phyloP scores from a whole-genome alignment of 2,113 vertebrate genomes.

The Hyperopisus bebe region DNA sequence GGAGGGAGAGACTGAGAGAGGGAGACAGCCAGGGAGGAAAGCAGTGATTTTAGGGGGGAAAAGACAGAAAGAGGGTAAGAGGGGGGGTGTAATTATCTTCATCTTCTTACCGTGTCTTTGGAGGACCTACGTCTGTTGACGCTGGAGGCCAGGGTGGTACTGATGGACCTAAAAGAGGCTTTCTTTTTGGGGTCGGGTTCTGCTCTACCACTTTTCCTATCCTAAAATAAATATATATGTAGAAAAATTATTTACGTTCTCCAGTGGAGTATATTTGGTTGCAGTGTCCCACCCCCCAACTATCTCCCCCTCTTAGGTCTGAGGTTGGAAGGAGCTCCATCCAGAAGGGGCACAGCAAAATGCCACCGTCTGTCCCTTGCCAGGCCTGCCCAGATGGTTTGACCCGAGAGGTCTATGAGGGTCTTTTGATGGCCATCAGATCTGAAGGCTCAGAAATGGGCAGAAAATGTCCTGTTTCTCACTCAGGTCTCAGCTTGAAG shows the following conservation, averaged over 20 bases:
- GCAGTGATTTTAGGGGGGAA: conserved; percentile 12
- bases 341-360: conserved; percentile 5
- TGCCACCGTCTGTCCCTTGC: neutral
- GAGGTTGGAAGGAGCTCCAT: neutral
- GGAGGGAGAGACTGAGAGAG: conserved; percentile 6
- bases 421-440: neutral
- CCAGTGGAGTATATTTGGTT: conserved; percentile 39
- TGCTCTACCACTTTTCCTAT: conserved; percentile 98
- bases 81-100: conserved; percentile 67
- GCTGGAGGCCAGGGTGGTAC: conserved; percentile 85
- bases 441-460: neutral
- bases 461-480: neutral
- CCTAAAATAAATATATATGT: conserved; percentile 93
- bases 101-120: conserved; percentile 93
- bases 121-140: conserved; percentile 94
- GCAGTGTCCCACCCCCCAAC: conserved; percentile 48
- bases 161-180: conserved; percentile 96
- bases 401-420: neutral
- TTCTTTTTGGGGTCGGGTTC: conserved; percentile 91
- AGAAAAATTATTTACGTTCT: conserved; percentile 46
- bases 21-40: conserved; percentile 16
- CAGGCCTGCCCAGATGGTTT: neutral
- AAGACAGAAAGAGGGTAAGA: conserved; percentile 35
- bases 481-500: neutral
- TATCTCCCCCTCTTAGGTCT: neutral